Evolutionary conservation across 2,113 vertebrate genomes (phyloP).

Genomic region (Gorsachius goisagi): DNA sequence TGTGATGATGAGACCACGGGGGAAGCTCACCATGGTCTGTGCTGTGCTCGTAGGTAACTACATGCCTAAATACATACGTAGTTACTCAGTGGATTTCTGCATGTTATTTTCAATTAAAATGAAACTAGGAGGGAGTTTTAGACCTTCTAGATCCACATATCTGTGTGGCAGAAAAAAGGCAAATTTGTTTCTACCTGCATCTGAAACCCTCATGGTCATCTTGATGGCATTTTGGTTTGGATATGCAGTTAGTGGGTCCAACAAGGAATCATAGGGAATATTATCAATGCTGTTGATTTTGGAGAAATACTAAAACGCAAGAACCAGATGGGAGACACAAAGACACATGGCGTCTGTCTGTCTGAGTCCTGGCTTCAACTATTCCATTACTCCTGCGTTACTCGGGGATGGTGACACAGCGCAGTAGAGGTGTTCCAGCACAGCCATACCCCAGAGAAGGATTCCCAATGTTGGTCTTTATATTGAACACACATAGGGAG

Average conservation of each 20-base stretch:
- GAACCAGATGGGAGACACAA: not conserved
- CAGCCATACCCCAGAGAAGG: not conserved
- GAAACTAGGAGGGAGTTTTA: not conserved
- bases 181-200: not conserved
- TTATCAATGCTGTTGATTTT: not conserved
- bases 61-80: not conserved
- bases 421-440: not conserved
- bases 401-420: not conserved
- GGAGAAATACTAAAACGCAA: not conserved
- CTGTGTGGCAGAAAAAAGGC: not conserved
- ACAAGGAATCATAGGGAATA: not conserved
- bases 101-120: not conserved
- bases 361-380: not conserved
- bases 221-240: not conserved
- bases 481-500: not conserved
- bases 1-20: not conserved
- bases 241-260: not conserved
- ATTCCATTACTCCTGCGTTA: not conserved
- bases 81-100: not conserved
- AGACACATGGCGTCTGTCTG: not conserved
- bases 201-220: not conserved
- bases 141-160: not conserved
- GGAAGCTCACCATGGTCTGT: not conserved
- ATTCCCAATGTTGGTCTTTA: not conserved
- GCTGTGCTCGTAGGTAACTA: not conserved